These are phyloP conservation scores for Rhabdophis nuchalis DNA, from an alignment of 2,797 vertebrate genomes.

Conservation along the genomic window DNA sequence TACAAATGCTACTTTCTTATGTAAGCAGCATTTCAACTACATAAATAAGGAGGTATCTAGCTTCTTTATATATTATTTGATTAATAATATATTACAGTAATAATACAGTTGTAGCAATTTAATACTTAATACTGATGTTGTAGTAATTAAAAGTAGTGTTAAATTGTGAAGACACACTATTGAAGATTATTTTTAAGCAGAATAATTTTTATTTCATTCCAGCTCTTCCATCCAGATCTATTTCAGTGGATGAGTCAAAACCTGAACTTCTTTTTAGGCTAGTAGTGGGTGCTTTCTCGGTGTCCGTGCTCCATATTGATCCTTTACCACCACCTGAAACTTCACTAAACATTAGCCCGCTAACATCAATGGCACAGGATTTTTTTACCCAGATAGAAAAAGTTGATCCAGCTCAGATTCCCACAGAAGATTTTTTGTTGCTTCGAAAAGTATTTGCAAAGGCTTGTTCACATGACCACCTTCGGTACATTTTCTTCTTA, in stretches of 20 bases:
- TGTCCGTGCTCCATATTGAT: constrained; percentile 95
- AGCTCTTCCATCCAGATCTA: constrained; percentile 88
- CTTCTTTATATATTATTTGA: not conserved
- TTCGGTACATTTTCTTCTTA: constrained; percentile 79
- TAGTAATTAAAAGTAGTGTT: not conserved
- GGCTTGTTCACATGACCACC: constrained; percentile 95
- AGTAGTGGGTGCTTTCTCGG: constrained; percentile 80
- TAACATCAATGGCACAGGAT: constrained; percentile 84
- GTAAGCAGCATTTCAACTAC: not conserved
- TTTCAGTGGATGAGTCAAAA: constrained; percentile 88
- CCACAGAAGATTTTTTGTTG: constrained; percentile 78
- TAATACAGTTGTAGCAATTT: not conserved
- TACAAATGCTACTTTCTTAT: not conserved
- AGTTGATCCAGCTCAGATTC: constrained; percentile 76
- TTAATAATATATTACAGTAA: not conserved
- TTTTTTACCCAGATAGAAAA: constrained; percentile 85
- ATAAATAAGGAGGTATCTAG: not conserved
- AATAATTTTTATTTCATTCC: constrained; percentile 63
- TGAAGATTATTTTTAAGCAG: constrained; percentile 38
- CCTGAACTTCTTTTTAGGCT: constrained; percentile 90
- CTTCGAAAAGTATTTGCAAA: constrained; percentile 85
- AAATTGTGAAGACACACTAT: constrained; percentile 23
- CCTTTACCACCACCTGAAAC: constrained; percentile 89
- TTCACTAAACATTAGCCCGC: constrained; percentile 77
- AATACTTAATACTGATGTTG: not conserved